Evolutionary conservation across 2,888 invertebrate genomes (phyloP).

Genomic region (Hemistola chrysoprasaria): DNA sequence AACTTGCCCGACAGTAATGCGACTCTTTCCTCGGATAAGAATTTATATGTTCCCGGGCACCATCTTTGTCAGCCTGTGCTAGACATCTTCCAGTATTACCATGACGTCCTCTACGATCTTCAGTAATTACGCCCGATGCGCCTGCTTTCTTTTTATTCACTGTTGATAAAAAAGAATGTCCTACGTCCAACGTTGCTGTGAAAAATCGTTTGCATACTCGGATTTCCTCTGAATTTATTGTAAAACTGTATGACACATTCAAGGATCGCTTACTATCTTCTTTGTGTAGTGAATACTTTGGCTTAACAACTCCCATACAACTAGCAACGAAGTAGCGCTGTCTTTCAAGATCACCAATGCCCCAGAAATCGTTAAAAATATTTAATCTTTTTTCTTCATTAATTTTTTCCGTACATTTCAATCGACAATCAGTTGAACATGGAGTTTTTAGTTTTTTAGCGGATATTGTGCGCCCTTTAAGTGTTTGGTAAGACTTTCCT

Average conservation of each 20-base stretch:
- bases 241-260: constrained; percentile 6
- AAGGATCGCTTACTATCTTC: no score
- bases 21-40: constrained; percentile 8
- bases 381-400: constrained; percentile 1
- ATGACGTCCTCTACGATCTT: constrained; percentile 1
- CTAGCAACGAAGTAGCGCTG: constrained; percentile 5
- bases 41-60: constrained; percentile 9
- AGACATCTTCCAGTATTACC: constrained; percentile 1
- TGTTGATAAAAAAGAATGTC: constrained; percentile 12
- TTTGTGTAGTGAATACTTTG: constrained; percentile 4
- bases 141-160: constrained; percentile 10
- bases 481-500: constrained; percentile 8
- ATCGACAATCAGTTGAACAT: constrained; percentile 1
- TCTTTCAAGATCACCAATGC: background rate
- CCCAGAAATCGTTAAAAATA: constrained; percentile 1
- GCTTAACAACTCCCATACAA: constrained; percentile 8
- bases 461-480: constrained; percentile 6
- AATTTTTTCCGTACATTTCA: constrained; percentile 2
- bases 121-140: background rate
- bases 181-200: constrained; percentile 5
- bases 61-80: constrained; percentile 10
- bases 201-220: constrained; percentile 4
- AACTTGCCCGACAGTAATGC: constrained; percentile 3
- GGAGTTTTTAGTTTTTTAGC: constrained; percentile 7
- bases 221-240: constrained; percentile 8